Evolutionary conservation across 2,797 vertebrate species (phyloP), one percentile per base, ranked within the genome.

Genomic region (Premnoplex brunnescens): DNA sequence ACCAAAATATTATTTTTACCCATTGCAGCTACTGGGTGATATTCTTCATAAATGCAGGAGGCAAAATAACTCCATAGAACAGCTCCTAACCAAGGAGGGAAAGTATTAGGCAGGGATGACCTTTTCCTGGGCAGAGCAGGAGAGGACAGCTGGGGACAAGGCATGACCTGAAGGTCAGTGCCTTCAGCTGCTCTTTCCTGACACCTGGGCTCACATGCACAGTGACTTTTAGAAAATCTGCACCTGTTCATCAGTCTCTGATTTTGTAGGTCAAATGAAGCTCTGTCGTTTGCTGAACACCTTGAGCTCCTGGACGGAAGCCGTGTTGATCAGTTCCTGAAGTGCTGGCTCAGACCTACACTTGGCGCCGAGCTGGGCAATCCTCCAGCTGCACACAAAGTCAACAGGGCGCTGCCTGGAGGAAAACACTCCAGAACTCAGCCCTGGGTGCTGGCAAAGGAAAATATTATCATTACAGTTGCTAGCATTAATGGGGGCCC

Each of bases 101-200:
- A 28, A 72, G 51, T 4, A 14, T 43, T 19, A 34, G 49, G 63
- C 28, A 77, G n/a, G 2, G 3, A 18, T 60, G 64, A n/a, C 30
- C 21, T 85, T 72, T 80, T 15, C n/a, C 63, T 48, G 68, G 46
- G 68, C 58, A 75, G 28, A 43, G 24, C 43, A 64, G 43, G 39
- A 74, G 39, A 49, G 19, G 14, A 49, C 1, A 5, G 44, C 1
- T 5, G 49, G 26, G 17, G 19, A 79, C 0, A 0, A 82, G 32
- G 58, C 4, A 17, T 8, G 26, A 32, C 62, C 41, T 51, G 32
- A 73, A 77, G 41, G 6, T 34, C 9, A 3, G 30, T 82, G 68
- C 64, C 56, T 83, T 79, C 12, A 1, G 15, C 41, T 54, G 32
- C 66, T 74, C 60, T 44, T 51, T 71, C 60, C 41, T 52, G 22